These are phyloP conservation scores for Masnerella sp. DNA, from an alignment of 2,888 invertebrate species.

Conservation along the genomic window DNA sequence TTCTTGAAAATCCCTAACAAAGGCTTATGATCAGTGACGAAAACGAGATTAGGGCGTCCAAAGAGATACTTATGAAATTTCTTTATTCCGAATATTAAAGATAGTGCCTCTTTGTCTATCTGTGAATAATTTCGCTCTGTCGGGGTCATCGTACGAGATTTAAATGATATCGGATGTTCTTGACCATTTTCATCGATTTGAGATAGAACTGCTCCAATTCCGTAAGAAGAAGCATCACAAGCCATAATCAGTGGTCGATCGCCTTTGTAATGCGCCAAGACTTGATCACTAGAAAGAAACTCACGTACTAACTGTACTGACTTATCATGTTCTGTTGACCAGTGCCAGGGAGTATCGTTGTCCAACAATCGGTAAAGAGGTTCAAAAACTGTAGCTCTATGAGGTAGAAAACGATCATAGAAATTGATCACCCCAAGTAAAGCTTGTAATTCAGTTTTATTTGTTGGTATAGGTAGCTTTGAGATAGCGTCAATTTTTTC, in stretches of 20 bases:
- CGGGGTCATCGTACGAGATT: conserved; percentile 40
- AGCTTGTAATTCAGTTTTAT: conserved; percentile 27
- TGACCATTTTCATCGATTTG: conserved; percentile 47
- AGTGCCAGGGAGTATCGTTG: conserved; percentile 61
- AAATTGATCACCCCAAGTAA: conserved; percentile 34
- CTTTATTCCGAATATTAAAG: conserved; percentile 60
- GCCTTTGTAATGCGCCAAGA: conserved; percentile 59
- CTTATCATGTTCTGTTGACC: conserved; percentile 62
- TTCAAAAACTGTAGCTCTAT: conserved; percentile 15
- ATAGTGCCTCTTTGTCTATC: conserved; percentile 63
- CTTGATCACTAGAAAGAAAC: conserved; percentile 29
- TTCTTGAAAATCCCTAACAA: conserved; percentile 34
- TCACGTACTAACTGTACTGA: conserved; percentile 62
- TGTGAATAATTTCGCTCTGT: conserved; percentile 60
- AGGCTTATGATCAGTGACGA: conserved; percentile 74
- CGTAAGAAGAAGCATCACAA: conserved; percentile 73
- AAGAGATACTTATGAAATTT: conserved; percentile 63
- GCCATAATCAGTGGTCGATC: conserved; percentile 66
- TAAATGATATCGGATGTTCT: conserved; percentile 28
- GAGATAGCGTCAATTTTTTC: conserved; percentile 29
- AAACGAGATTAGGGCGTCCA: conserved; percentile 63
- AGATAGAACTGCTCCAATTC: conserved; percentile 68
- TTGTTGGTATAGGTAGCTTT: conserved; percentile 20
- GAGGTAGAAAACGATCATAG: conserved; percentile 19
- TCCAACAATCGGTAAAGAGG: conserved; percentile 64